Evolutionary conservation across 2,113 vertebrate genomes (phyloP), one percentile per base, ranked within the genome.

Genomic region (Coreoperca whiteheadi): DNA sequence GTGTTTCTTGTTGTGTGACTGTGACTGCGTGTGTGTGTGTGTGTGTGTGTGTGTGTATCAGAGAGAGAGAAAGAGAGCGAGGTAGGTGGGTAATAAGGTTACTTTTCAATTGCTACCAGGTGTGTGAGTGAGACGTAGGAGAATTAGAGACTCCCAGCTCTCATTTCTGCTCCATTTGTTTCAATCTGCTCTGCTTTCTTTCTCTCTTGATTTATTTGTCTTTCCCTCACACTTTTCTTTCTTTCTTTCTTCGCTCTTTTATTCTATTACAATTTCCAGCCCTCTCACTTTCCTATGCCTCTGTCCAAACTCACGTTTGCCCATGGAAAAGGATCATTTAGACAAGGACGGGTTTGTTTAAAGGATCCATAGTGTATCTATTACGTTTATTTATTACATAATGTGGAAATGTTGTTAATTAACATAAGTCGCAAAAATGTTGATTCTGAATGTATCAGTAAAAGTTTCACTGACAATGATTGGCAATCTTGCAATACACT

Each of bases 81-180:
- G 61, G 83, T 81, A 83, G 78, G 75, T 50, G 60, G 41, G 79
- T 87, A 87, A 88, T 91, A 88, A 78, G 68, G 82, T 88, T 87
- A 88, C 84, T 82, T 82, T 82, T 81, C 79, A 88, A 91, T 91
- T 91, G 87, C 84, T 89, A 89, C 84, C 87, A 91, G 89, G 87
- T 89, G 87, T 85, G 84, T 73, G 84, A 83, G 69, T 79, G 81
- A 87, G 71, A 88, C 54, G 21, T 80, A 57, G 76, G 64, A 85
- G 79, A 82, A 84, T 86, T 54, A 57, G 56, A 87, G 71, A 82
- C 74, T 86, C 78, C 66, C 82, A 67, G 53, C 78, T 74, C 59
- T 1, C 54, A 80, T 85, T n/a, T 82, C 51, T 81, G 68, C 79
- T 83, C 69, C 73, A 83, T 91, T 89, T 87, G 64, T 84, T 89